Base-by-base conservation (phyloP, 2,797 vertebrate species). In the Knipowitschia caucasica region DNA sequence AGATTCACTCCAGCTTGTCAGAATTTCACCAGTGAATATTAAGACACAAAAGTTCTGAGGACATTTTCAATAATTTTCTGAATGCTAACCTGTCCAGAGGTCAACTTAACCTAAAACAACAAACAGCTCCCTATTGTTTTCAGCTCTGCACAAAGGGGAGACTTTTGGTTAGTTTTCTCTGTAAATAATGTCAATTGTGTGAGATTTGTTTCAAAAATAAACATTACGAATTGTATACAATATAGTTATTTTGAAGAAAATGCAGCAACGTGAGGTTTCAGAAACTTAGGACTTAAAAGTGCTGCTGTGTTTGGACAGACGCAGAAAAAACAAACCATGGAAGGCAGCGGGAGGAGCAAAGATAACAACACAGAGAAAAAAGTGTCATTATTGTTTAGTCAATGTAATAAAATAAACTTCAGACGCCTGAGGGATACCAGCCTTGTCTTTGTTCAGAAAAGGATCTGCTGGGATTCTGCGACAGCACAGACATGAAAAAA, bases 1-100 rank as follows among this genome's bases (percentile, higher is more conserved):
- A 50, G 40, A 65, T 51, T 20, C 31, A 57, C 39, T 47, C 51
- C 12, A 56, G 39, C 59, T 67, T 42, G 59, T 47, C 39, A 42
- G 26, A 9, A 30, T 8, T 17, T 33, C 8, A 7, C 11, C 17
- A n/a, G 17, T 15, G 9, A 12, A 56, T 3, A n/a, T n/a, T n/a
- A n/a, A 25, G n/a, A 49, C 4, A 27, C 15, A 21, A 27, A 39
- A 33, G 33, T 3, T n/a, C n/a, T n/a, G n/a, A n/a, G n/a, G n/a
- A n/a, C n/a, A n/a, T n/a, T n/a, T n/a, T n/a, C n/a, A n/a, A n/a
- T n/a, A 7, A 20, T 38, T 38, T 38, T 38, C 35, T 38, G 35
- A 38, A 38, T 38, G 17, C 35, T 14, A 34, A 33, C 9, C 17
- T 38, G 20, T 18, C 8, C 34, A 6, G 34, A 36, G 34, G 34